These are phyloP conservation scores for Cyanistes caeruleus DNA, from an alignment of 2,113 vertebrate species.

Conservation along the genomic window DNA sequence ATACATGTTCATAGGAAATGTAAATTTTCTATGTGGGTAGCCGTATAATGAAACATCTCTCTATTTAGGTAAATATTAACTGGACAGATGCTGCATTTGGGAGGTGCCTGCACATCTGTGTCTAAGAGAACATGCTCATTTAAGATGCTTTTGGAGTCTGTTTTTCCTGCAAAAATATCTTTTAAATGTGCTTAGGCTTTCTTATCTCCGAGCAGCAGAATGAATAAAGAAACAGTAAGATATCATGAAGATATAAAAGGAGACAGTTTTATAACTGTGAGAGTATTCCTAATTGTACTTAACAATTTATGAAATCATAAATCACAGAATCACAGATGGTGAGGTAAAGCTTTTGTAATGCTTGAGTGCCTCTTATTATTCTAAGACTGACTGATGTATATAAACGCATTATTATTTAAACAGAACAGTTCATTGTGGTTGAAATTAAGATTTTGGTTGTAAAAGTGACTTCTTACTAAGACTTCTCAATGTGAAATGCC, in stretches of 20 bases:
- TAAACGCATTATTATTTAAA: background rate
- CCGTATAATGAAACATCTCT: background rate
- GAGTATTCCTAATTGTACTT: background rate
- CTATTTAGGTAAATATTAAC: background rate
- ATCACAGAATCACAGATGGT: constrained; percentile 15
- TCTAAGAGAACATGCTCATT: background rate
- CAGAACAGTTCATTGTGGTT: background rate
- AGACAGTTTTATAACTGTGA: constrained; percentile 24
- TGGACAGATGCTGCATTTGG: background rate
- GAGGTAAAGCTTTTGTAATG: constrained; percentile 31
- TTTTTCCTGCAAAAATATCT: background rate
- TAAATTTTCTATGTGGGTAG: background rate
- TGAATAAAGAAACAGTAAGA: background rate
- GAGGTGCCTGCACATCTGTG: background rate
- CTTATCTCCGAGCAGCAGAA: background rate
- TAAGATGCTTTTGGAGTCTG: background rate
- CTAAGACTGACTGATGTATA: background rate
- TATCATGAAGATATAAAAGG: background rate
- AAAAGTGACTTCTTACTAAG: background rate
- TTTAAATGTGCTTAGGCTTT: background rate
- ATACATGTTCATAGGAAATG: background rate
- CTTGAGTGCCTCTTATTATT: constrained; percentile 19
- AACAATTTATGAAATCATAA: constrained; percentile 49
- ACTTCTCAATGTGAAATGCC: background rate
- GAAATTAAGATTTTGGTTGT: background rate